Evolutionary conservation across 2,113 vertebrate species (phyloP).

Genomic region (Myiozetetes cayanensis): DNA sequence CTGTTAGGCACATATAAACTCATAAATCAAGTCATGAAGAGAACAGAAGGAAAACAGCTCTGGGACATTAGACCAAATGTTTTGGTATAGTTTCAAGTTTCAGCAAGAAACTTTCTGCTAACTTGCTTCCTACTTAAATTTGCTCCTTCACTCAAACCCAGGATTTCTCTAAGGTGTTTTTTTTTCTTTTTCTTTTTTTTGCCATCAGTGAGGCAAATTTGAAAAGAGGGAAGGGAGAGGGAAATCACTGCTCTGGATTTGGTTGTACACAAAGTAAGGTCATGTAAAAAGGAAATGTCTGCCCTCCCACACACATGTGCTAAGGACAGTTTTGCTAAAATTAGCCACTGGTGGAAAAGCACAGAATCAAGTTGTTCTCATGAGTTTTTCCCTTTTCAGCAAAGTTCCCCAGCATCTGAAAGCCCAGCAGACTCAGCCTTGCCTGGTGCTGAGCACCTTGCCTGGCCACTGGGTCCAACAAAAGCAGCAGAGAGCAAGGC

Average conservation of each 20-base stretch:
- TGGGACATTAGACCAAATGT: not conserved
- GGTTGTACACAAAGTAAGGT: not conserved
- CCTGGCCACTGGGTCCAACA: not conserved
- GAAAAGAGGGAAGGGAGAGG: not conserved
- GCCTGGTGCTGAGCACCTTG: not conserved
- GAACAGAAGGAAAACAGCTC: not conserved
- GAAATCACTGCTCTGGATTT: not conserved
- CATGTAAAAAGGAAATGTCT: not conserved
- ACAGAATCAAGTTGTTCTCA: not conserved
- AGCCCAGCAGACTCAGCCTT: not conserved
- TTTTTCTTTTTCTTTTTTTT: not conserved
- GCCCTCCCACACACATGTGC: not conserved
- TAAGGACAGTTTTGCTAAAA: not conserved
- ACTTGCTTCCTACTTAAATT: not conserved
- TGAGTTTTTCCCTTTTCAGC: not conserved
- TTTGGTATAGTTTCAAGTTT: not conserved
- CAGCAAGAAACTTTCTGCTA: conserved; percentile 17
- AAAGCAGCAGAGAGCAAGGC: not conserved
- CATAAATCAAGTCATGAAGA: not conserved
- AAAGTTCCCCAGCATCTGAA: not conserved
- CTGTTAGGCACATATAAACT: not conserved
- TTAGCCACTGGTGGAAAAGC: not conserved
- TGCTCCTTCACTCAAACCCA: not conserved
- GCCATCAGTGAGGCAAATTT: not conserved
- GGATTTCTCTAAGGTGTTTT: not conserved